Base-by-base conservation (phyloP, 2,888 invertebrate species). In the Drosophila limbata region DNA sequence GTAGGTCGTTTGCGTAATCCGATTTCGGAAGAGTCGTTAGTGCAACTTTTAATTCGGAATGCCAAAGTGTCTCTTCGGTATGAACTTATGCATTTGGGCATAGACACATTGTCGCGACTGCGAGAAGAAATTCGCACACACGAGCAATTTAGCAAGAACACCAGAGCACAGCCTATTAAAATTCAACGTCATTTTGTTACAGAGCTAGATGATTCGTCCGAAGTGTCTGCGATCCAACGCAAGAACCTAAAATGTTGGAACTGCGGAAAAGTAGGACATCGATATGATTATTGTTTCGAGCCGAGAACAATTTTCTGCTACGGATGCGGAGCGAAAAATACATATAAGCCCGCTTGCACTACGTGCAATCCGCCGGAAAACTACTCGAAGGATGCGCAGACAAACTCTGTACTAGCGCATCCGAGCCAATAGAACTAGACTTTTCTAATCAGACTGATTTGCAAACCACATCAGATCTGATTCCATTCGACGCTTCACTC, bases 351-450 rank as follows among this genome's bases (percentile, higher is more conserved):
- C 1, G 31, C 39, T 4, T 65, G 57, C 17, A 5, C 13, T 1
- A 37, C 2, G 10, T 64, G 51, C 11, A 51, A 64, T 13, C 51
- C 57, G 15, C 4, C 64, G 25, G 51, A 28, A 57, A 64, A 37
- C 57, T 13, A 33, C 9, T 15, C 5, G 33, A 50, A 13, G 56
- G 56, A 56, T 35, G 44, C 56, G 56, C 21, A 28, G 25, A 47
- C 33, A 55, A 11, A 31, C 8, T 8, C 39, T 31, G 21, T 45
- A 47, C n/a, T 15, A 15, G 28, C 35, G 57, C 25, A 57, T 45
- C 62, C 53, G n/a, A 60, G 19, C 17, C 15, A 1, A 17, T 28
- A 28, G 31, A 31, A 2, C 6, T 13, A 13, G 15, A 40, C 11
- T 11, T 5, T 21, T 3, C 21, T 21, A 42, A 42, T 33, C 59